Base-by-base conservation (phyloP, 2,888 invertebrate species). In the Crossocerus cetratus region DNA sequence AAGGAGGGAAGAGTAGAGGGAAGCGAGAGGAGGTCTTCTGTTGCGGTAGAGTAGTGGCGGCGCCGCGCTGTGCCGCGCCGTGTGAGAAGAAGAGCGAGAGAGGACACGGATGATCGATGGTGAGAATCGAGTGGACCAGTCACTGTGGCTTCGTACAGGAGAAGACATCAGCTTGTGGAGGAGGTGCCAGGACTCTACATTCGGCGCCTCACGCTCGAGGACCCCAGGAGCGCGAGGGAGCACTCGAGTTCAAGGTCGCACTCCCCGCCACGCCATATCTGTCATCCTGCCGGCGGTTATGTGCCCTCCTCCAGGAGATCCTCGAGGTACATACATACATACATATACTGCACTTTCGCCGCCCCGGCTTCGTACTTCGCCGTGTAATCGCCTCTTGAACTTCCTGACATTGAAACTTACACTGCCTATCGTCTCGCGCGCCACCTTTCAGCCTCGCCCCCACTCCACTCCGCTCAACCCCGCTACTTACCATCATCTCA, bases 141-240 rank as follows among this genome's bases (percentile, higher is more conserved):
- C 81, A 87, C 83, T 83, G 88, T 89, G 89, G 89, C 88, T 86
- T 86, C 88, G 77, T 86, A 86, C 84, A 78, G 86, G 79, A 87
- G 88, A 75, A 84, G 87, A 83, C 84, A 86, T 83, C 87, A 84
- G 81, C 82, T 88, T 68, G 88, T 81, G 82, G 89, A 89, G 85
- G 89, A 89, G 84, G 89, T 89, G 83, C 89, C 89, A 69, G 89
- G 89, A 67, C 87, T 89, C 56, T 87, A 87, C 77, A 89, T 89
- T 84, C 86, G 89, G 79, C 88, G 89, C 71, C 85, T 89, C 59
- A 89, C 89, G 70, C 88, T 89, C 62, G 89, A 89, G 77, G 89
- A 89, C 82, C 89, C 89, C 69, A 87, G 83, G 80, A 88, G 84
- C 76, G 82, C 81, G 65, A 84, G 83, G 74, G 85, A 87, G 75